Evolutionary conservation across 2,888 invertebrate species (phyloP), one percentile per base, ranked within the genome.

Genomic region (Alitta virens): DNA sequence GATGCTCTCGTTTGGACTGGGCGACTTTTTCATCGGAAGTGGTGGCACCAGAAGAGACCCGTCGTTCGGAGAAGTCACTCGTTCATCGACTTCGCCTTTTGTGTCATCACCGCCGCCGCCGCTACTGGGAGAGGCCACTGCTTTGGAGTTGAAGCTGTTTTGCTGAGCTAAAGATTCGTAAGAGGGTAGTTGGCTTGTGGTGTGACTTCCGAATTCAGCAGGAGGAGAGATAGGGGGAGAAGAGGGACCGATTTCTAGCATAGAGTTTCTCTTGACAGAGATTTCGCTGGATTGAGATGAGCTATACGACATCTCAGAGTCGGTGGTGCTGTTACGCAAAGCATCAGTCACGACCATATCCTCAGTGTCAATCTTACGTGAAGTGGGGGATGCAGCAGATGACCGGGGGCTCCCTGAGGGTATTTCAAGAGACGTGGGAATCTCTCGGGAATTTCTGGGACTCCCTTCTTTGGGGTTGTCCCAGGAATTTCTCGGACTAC

Each of bases 1-100:
- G 16, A 65, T 50, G 55, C 63, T 63, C 40, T 62, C 62, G 43
- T 64, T 60, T 5, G 64, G 64, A 16, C 46, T 46, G 2, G 61
- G 38, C 14, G 42, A 25, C 54, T 64, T 64, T 27, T 53, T 50
- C 7, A 62, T n/a, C 14, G 51, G 51, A 26, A 62, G 51, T 49
- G 25, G 42, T 2, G 52, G 40, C 21, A 23, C 26, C n/a, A 59
- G 52, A 21, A 38, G 18, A 1, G 57, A 2, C 21, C 23, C 16
- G 5, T 43, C 27, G 2, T 42, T 25, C n/a, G 49, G 50, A 2
- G 57, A 49, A 1, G 27, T 49, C 33, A 57, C 33, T 33, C 33
- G 33, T 33, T 33, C 33, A 7, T 33, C 33, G 12, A 33, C 33
- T 5, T 5, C 5, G 12, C 7, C 12, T 7, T 7, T 12, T 33